A percentile compares a stretch with the other conserved stretches of the same genome.
Evolutionary conservation across 1,140 invertebrate species (phyloP).

Genomic region (Frieseomelitta varia): DNA sequence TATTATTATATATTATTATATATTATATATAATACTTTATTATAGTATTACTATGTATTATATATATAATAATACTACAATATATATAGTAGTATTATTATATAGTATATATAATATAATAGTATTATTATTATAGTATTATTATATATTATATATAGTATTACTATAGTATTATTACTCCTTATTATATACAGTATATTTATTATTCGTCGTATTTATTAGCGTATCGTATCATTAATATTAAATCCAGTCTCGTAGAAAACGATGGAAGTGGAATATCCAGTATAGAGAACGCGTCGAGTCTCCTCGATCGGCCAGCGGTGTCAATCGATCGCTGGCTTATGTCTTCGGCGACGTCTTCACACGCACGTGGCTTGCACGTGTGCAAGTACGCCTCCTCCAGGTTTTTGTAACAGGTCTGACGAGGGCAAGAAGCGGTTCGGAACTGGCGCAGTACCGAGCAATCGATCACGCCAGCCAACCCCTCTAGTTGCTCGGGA

Average conservation of each 20-base stretch:
- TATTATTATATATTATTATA: too few species aligned
- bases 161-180: too few species aligned
- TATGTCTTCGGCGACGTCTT: conserved; percentile 25
- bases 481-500: background rate
- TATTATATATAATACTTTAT: too few species aligned
- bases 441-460: conserved; percentile 46
- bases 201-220: too few species aligned
- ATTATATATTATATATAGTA: too few species aligned
- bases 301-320: conserved; percentile 20
- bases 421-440: conserved; percentile 47
- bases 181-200: too few species aligned
- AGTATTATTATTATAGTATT: too few species aligned
- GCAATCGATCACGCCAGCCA: conserved; percentile 40
- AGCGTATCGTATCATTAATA: too few species aligned
- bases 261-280: background rate
- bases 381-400: conserved; percentile 28
- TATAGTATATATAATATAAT: too few species aligned
- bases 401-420: conserved; percentile 39
- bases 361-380: conserved; percentile 29
- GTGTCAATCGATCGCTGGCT: conserved; percentile 32
- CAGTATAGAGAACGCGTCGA: background rate
- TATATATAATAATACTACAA: too few species aligned
- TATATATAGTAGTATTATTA: too few species aligned
- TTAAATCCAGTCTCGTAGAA: background rate
- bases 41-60: too few species aligned